These are phyloP conservation scores for Hypercompe scribonia DNA, from an alignment of 2,888 invertebrate species.

Conservation along the genomic window DNA sequence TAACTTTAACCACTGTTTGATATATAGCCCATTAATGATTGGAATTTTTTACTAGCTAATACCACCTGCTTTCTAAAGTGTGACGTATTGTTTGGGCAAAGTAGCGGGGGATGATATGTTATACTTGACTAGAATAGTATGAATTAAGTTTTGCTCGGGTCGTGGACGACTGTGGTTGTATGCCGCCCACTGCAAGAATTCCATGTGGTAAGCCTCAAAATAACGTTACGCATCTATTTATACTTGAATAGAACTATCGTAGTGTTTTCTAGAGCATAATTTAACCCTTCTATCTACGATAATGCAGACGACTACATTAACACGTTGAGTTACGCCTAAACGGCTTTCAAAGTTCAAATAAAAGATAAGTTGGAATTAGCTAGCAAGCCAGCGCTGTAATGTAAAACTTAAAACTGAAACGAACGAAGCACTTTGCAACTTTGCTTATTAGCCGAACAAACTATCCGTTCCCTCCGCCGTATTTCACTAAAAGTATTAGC, in stretches of 20 bases:
- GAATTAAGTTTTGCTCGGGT: not conserved
- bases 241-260: no score
- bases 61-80: not conserved
- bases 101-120: not conserved
- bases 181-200: not conserved
- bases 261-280: not conserved
- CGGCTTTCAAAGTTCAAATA: constrained; percentile 8
- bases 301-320: not conserved
- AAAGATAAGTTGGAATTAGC: constrained; percentile 44
- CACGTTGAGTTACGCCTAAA: constrained; percentile 5
- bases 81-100: not conserved
- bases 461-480: constrained; percentile 41
- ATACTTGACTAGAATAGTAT: not conserved
- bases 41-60: not conserved
- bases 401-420: constrained; percentile 58
- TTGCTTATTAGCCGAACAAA: constrained; percentile 53
- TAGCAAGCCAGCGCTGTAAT: constrained; percentile 48
- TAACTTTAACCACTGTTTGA: not conserved
- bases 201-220: no score
- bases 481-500: constrained; percentile 49
- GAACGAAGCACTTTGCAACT: constrained; percentile 51
- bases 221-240: no score
- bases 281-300: not conserved
- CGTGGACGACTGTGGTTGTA: not conserved
- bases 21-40: not conserved